Percentiles rank a stretch among this genome's conserved stretches.
Conservation (phyloP, 2,113 vertebrate genomes). For the Salminus brasiliensis region DNA sequence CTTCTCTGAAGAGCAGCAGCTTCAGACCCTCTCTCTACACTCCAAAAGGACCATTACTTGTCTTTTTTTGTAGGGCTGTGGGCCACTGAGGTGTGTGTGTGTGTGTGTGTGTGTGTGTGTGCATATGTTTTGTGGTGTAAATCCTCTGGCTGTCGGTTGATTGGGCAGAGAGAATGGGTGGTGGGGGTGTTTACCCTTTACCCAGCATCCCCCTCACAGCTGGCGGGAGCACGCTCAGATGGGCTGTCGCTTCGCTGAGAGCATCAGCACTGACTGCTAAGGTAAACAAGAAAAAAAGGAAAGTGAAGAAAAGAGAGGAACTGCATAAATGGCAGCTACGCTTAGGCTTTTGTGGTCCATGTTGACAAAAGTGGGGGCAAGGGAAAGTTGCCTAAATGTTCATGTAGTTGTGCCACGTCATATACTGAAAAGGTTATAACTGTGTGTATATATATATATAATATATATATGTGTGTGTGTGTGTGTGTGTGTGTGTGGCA, state of each 20-base stretch:
- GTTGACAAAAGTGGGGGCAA: not conserved
- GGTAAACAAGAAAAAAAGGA: slow-evolving; percentile 71
- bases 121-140: slow-evolving; percentile 80
- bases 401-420: no score
- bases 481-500: no score
- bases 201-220: slow-evolving; percentile 81
- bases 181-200: slow-evolving; percentile 87
- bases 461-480: no score
- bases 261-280: slow-evolving; percentile 73
- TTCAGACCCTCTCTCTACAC: slow-evolving; percentile 56
- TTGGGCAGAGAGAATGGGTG: slow-evolving; percentile 85
- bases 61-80: slow-evolving; percentile 52
- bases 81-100: slow-evolving; percentile 31
- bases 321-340: not conserved
- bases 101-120: slow-evolving; percentile 26
- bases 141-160: slow-evolving; percentile 85
- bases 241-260: slow-evolving; percentile 81
- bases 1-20: slow-evolving; percentile 61
- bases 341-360: not conserved
- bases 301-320: not conserved
- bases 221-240: slow-evolving; percentile 79
- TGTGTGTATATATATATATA: no score
- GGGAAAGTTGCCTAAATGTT: not conserved
- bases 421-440: no score
- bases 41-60: slow-evolving; percentile 68